Evolutionary conservation across 2,888 invertebrate genomes (phyloP).

Genomic region (Agrotis puta): DNA sequence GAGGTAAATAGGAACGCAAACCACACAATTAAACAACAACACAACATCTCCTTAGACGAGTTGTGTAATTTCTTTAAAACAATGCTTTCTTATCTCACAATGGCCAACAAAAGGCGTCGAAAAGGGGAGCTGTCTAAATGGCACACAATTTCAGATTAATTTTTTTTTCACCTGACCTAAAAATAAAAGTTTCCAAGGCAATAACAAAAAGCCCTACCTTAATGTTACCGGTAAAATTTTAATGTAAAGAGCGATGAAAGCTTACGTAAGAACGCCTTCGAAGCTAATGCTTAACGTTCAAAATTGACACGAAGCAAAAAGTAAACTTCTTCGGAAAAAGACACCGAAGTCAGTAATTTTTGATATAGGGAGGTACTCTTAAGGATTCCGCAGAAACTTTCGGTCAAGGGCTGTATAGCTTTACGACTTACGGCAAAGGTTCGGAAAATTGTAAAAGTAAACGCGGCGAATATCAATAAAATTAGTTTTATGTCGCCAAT

Average conservation of each 20-base stretch:
- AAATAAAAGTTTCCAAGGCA: conserved; percentile 65
- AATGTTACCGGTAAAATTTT: conserved; percentile 59
- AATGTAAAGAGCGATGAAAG: conserved; percentile 63
- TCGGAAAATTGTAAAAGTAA: conserved; percentile 71
- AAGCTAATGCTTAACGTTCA: conserved; percentile 51
- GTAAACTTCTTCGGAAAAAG: conserved; percentile 64
- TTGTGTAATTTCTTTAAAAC: conserved; percentile 72
- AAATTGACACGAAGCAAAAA: conserved; percentile 54
- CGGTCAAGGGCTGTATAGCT: conserved; percentile 73
- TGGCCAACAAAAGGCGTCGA: conserved; percentile 72
- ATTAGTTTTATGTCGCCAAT: conserved; percentile 73
- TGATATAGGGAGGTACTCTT: conserved; percentile 68
- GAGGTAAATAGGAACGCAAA: conserved; percentile 25
- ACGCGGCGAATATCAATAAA: conserved; percentile 73
- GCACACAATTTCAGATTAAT: conserved; percentile 74
- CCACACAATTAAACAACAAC: conserved; percentile 56
- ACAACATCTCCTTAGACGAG: conserved; percentile 67
- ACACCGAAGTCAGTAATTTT: conserved; percentile 71
- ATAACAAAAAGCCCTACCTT: conserved; percentile 65
- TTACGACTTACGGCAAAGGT: conserved; percentile 70
- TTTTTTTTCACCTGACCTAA: conserved; percentile 73
- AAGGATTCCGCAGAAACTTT: conserved; percentile 72
- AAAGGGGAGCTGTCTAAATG: conserved; percentile 70
- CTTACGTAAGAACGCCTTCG: conserved; percentile 53
- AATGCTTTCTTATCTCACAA: conserved; percentile 75